Evolutionary conservation across 2,797 vertebrate species (phyloP), one percentile per base, ranked within the genome.

Genomic region (Chaunax sp.): DNA sequence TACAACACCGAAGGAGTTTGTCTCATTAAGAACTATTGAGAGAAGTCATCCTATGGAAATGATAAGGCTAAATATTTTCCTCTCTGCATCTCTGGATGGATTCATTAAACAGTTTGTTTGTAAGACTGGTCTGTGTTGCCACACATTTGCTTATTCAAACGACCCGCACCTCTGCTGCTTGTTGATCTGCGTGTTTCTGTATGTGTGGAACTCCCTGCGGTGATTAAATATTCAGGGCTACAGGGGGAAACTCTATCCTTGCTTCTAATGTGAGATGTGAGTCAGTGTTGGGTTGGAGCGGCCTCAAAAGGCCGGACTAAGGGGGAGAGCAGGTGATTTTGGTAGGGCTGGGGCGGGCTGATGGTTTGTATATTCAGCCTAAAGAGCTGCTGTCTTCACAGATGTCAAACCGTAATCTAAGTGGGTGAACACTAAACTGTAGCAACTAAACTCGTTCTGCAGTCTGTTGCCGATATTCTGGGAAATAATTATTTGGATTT

Each of bases 151-250:
- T 78, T 77, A 62, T 75, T 76, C 65, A 77, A 70, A 44, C 18
- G 45, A 44, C 64, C 67, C 65, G 55, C 81, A 78, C 79, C 71
- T 86, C 76, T 64, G 78, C 65, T 72, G 83, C 70, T 80, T 88
- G 87, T 88, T 83, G 84, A 79, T 87, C 52, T 65, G 74, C 65
- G 74, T 78, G 74, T 66, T 19, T 81, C 65, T 74, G 72, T 77
- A 19, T 80, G 72, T 75, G 80, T 82, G 81, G 59, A 74, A 78
- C 77, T 81, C 77, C 75, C 82, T 77, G 80, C 70, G 78, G 82
- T 89, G 86, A 92, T 93, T 90, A 93, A 92, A 93, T 90, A 92
- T 92, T 86, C 89, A 93, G 87, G 81, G 81, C 92, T 88, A 90
- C 80, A 82, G 86, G 75, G 38, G 86, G 91, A 92, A 92, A 93